Evolutionary conservation across 2,888 invertebrate genomes (phyloP), one percentile per base, ranked within the genome.

Genomic region (Drosophila longiperda): DNA sequence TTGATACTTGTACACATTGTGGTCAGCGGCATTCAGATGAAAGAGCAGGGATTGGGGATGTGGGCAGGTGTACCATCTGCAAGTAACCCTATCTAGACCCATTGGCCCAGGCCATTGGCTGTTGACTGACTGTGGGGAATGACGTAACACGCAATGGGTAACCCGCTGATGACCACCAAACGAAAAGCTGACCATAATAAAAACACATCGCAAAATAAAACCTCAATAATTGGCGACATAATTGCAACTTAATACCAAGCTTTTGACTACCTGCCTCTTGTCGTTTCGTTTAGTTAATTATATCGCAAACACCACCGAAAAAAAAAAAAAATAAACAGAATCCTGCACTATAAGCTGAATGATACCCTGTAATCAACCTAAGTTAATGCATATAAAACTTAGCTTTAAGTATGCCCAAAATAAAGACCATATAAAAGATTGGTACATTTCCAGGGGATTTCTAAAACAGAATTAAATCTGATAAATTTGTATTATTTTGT

Each of bases 171-270:
- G 38, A 49, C 58, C 69, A 70, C 65, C 59, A 57, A 75, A 40
- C 60, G 45, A 62, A 64, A 59, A 61, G 6, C 59, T 61, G 67
- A 75, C 66, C 66, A 76, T 73, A 84, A 70, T 63, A 87, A 79
- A 87, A 88, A 88, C 90, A 90, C 73, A 80, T 80, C 75, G 81
- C 75, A 90, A 78, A 86, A 86, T 86, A 86, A 86, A 86, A 86
- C 85, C 90, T 70, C 90, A 86, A 86, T 86, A 86, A 86, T 86
- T 86, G 85, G 85, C 85, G 85, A 88, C 85, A 90, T 86, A 86
- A 86, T 86, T 86, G 85, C 90, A 86, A 86, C 85, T 86, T 86
- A 88, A 86, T 86, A 86, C 85, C 89, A 90, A 71, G 89, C 90
- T 88, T 83, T 85, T 88, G 75, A 75, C 87, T 84, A 73, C 70